Conservation (phyloP, 2,113 vertebrate genomes). For the Lathamus discolor region DNA sequence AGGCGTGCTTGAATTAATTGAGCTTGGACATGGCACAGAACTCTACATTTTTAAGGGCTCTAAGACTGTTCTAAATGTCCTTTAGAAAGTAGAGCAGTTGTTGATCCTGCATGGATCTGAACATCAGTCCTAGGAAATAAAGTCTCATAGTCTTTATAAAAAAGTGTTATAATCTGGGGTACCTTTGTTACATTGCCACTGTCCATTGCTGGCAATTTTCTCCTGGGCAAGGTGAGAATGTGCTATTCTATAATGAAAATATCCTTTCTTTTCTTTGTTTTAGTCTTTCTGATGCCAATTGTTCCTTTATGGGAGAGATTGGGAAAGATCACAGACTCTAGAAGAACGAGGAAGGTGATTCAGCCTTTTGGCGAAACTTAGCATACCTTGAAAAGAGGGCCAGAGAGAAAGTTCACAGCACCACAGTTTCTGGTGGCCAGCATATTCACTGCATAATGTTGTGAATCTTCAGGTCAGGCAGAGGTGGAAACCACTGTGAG, state of each 20-base stretch:
- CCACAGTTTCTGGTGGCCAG: neutral
- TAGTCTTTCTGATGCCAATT: neutral
- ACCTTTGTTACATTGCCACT: neutral
- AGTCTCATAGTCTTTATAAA: neutral
- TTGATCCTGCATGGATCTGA: neutral
- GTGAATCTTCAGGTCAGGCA: neutral
- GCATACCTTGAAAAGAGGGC: neutral
- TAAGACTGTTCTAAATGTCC: neutral
- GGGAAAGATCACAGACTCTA: neutral
- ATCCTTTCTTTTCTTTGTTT: neutral
- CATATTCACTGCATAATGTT: neutral
- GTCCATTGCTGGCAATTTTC: neutral
- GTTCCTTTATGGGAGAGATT: neutral
- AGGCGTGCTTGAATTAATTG: neutral
- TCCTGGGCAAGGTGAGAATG: neutral
- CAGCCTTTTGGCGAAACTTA: neutral
- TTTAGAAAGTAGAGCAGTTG: neutral
- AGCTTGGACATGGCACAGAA: neutral
- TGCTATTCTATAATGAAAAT: neutral
- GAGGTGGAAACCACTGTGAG: neutral
- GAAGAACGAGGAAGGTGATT: neutral
- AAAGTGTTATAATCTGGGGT: neutral
- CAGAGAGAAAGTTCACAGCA: neutral
- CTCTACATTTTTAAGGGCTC: neutral
- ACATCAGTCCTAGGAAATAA: neutral